phyloP scores from a whole-genome alignment of 2,797 vertebrate species.

The Parauchenoglanis punctatus region DNA sequence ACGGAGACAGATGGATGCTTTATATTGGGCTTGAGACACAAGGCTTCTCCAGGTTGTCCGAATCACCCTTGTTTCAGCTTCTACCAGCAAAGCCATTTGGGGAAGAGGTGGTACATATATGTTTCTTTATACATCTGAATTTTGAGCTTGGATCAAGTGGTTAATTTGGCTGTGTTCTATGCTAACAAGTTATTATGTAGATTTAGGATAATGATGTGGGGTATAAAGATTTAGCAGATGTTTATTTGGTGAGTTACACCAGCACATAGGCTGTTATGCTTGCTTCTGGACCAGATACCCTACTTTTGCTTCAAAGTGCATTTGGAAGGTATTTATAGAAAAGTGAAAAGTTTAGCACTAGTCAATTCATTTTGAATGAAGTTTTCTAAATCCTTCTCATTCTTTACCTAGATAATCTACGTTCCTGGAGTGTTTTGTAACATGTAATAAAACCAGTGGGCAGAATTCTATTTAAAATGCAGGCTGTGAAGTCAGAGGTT shows the following conservation, averaged over 20 bases:
- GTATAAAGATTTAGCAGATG: conserved; percentile 21
- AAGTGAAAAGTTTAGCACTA: background rate
- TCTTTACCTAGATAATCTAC: background rate
- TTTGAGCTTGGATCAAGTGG: conserved; percentile 35
- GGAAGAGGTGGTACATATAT: conserved; percentile 33
- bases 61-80: conserved; percentile 7
- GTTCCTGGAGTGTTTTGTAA: conserved; percentile 3
- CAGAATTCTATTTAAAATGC: background rate
- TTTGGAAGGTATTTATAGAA: conserved; percentile 35
- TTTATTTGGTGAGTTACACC: conserved; percentile 3
- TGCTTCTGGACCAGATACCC: conserved; percentile 12
- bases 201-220: conserved; percentile 38
- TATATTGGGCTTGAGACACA: conserved; percentile 24
- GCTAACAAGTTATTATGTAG: conserved; percentile 37
- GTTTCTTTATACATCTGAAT: conserved; percentile 29
- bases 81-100: background rate
- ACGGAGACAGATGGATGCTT: conserved; percentile 9
- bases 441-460: background rate
- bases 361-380: conserved; percentile 18
- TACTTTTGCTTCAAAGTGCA: background rate
- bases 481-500: background rate
- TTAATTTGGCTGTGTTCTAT: conserved; percentile 6
- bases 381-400: conserved; percentile 2
- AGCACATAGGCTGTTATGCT: background rate
- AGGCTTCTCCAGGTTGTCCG: background rate